Evolutionary conservation across 1,140 invertebrate species (phyloP), one percentile per base, ranked within the genome.

Genomic region (Polypedilum vanderplanki): DNA sequence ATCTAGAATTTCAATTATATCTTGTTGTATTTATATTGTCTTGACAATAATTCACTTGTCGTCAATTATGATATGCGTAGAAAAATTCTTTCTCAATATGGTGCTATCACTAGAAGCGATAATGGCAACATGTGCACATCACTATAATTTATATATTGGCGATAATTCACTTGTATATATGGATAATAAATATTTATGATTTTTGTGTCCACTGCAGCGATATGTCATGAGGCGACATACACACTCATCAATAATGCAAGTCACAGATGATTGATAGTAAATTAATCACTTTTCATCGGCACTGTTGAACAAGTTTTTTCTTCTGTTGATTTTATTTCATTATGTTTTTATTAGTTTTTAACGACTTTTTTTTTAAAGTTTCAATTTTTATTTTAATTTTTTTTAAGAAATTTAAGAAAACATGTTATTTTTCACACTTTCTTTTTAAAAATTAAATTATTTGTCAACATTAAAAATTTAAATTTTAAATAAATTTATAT

Each of bases 1-100:
- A n/a, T 57, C 46, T 57, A 57, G 46, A 57, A 57, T 57, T 57
- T 57, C 46, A 57, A 57, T 57, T 57, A 57, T 12, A 57, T 57
- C n/a, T 8, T 57, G 46, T 15, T n/a, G n/a, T n/a, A n/a, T 1
- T 33, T 33, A 33, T 33, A 33, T 33, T 33, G 24, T 33, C 24
- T 33, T 33, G 24, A n/a, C 46, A 57, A 57, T 57, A 57, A 57
- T 57, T 57, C 46, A 57, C 46, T 57, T 57, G n/a, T 57, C n/a
- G 46, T 57, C 46, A 57, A 57, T 57, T 57, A n/a, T 57, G 46
- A 12, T 8, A 57, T 57, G 46, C 46, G 46, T 57, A 57, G n/a
- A 57, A 33, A 33, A 33, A 33, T 33, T 33, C 24, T 33, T n/a
- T 33, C 24, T 33, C 24, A 33, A 57, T 57, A 57, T 57, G 46